phyloP scores from a whole-genome alignment of 2,797 vertebrate genomes.

The Melanogrammus aeglefinus region DNA sequence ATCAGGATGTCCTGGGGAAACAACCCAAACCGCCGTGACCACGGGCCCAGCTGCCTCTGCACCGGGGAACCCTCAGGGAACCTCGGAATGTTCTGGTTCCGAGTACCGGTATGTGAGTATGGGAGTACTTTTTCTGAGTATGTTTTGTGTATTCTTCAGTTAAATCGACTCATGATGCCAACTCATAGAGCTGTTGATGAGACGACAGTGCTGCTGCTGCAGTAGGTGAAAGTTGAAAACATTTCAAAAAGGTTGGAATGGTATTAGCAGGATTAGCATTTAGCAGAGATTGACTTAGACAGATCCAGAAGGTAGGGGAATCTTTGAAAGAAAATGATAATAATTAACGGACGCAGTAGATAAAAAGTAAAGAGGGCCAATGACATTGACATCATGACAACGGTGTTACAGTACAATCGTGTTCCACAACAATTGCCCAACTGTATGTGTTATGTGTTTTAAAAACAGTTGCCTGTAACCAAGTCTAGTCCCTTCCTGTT shows the following conservation, averaged over 20 bases:
- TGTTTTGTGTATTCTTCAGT: neutral
- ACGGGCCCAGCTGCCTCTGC: constrained; percentile 15
- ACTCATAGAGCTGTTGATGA: neutral
- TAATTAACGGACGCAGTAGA: neutral
- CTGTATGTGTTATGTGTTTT: constrained; percentile 41
- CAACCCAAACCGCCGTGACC: constrained; percentile 50
- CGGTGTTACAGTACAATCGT: neutral
- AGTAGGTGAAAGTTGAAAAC: neutral
- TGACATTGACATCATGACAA: neutral
- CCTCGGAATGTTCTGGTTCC: neutral
- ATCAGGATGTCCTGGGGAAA: constrained; percentile 90
- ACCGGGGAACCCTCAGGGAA: neutral
- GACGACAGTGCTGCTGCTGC: neutral
- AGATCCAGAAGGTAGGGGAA: neutral
- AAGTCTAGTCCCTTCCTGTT: constrained; percentile 63
- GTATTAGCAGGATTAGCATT: neutral
- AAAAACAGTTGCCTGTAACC: constrained; percentile 32
- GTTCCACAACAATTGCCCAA: neutral
- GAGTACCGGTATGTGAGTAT: neutral
- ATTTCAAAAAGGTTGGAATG: neutral
- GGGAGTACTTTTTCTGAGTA: neutral
- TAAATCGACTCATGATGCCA: neutral
- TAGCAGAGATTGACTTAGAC: neutral
- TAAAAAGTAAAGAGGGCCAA: neutral
- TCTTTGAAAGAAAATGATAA: neutral